Evolutionary conservation across 2,797 vertebrate genomes (phyloP).

Genomic region (Rhincodon typus): DNA sequence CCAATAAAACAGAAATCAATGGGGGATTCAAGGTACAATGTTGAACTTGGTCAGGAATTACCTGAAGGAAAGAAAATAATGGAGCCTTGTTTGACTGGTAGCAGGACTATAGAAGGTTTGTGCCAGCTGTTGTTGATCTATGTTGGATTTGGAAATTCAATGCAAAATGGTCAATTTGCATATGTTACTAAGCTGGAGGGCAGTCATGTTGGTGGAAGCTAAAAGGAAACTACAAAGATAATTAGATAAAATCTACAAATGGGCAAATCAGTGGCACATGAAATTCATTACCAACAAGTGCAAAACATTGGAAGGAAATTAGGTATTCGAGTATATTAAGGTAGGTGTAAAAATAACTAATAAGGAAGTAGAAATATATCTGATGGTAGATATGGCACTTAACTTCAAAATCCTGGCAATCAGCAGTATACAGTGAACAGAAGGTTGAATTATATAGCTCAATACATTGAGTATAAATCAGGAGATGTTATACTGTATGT

Average conservation of each 20-base stretch:
- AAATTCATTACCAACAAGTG: neutral
- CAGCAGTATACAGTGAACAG: neutral
- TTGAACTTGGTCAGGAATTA: slow-evolving; percentile 4
- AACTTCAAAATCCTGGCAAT: neutral
- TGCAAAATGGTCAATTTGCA: neutral
- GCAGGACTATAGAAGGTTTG: neutral
- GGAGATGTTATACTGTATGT: neutral
- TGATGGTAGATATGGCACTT: neutral
- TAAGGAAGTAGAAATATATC: neutral
- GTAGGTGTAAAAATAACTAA: neutral
- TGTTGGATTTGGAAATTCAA: neutral
- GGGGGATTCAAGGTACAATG: neutral
- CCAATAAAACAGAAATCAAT: neutral
- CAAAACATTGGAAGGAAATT: neutral
- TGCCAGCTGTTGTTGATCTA: neutral
- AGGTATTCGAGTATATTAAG: neutral
- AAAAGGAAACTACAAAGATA: neutral
- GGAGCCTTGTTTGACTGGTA: neutral
- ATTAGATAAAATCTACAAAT: slow-evolving; percentile 8
- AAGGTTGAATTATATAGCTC: neutral
- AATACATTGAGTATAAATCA: neutral
- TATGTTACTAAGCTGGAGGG: neutral
- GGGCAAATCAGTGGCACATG: slow-evolving; percentile 12
- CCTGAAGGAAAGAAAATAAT: neutral
- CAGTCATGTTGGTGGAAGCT: neutral